Conservation (phyloP, 2,797 vertebrate species). For the Eulemur mongoz region DNA sequence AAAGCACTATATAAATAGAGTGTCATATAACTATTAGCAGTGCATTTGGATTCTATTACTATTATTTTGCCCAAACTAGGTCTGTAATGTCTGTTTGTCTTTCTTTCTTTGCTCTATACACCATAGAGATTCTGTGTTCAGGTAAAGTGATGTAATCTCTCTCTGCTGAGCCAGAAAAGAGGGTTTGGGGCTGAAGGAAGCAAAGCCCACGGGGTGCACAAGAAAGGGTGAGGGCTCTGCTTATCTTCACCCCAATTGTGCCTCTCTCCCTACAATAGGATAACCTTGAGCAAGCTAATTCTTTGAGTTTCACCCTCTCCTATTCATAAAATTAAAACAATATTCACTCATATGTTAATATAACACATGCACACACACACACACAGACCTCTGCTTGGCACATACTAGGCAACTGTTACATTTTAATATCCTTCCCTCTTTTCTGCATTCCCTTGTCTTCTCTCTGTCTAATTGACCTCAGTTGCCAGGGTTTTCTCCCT, state of each 20-base stretch:
- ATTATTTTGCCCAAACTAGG: not conserved
- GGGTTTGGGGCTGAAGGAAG: not conserved
- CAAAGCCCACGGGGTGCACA: rapidly evolving
- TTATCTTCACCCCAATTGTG: not conserved
- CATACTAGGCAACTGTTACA: not conserved
- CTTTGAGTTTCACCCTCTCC: not conserved
- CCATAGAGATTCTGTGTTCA: not conserved
- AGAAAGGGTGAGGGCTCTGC: not conserved
- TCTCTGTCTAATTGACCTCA: not conserved
- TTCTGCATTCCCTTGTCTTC: not conserved
- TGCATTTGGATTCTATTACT: not conserved
- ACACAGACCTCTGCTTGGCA: not conserved
- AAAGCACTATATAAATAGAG: not conserved
- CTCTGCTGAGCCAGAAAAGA: not conserved
- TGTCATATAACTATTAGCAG: no score
- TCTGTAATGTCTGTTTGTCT: not conserved
- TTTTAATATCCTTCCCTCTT: not conserved
- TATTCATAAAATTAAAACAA: not conserved
- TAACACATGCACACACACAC: not conserved
- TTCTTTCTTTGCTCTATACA: not conserved
- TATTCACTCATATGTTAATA: no score
- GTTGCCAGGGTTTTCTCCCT: not conserved
- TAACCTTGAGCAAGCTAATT: not conserved
- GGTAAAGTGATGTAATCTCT: not conserved
- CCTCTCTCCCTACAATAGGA: not conserved